Percentiles rank a stretch among this genome's conserved stretches.
Conservation (phyloP, 2,888 invertebrate genomes). For the Hemaris fuciformis region DNA sequence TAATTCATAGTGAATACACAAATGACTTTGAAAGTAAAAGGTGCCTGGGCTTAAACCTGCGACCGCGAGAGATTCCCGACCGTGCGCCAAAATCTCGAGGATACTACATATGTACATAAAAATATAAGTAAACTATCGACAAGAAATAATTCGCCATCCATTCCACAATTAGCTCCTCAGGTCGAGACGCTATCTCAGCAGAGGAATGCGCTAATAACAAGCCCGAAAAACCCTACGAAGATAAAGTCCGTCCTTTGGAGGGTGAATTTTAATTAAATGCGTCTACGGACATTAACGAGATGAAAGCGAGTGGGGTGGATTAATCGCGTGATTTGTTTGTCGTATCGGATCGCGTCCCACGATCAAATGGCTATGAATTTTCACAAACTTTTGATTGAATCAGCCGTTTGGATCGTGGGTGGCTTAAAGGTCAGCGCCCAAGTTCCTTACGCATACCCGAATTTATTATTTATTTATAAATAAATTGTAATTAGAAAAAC, state of each 20-base stretch:
- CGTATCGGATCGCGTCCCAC: constrained; percentile 54
- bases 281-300: constrained; percentile 74
- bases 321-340: constrained; percentile 77
- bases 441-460: background rate
- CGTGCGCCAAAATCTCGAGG: too few relatives aligned
- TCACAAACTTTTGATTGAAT: constrained; percentile 21
- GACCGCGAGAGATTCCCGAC: too few relatives aligned
- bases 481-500: too few relatives aligned
- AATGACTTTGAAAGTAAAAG: too few relatives aligned
- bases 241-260: constrained; percentile 59
- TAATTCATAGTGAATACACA: too few relatives aligned
- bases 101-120: background rate
- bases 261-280: constrained; percentile 80
- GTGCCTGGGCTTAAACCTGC: too few relatives aligned
- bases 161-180: constrained; percentile 4
- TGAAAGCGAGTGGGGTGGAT: constrained; percentile 72
- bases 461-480: background rate
- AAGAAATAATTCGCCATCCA: background rate
- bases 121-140: background rate
- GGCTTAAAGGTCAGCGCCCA: background rate
- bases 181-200: constrained; percentile 32
- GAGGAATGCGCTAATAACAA: constrained; percentile 73
- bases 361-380: constrained; percentile 43
- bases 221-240: constrained; percentile 64
- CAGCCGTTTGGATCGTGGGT: background rate